Evolutionary conservation across 2,113 vertebrate genomes (phyloP).

Genomic region (Butorides virescens): DNA sequence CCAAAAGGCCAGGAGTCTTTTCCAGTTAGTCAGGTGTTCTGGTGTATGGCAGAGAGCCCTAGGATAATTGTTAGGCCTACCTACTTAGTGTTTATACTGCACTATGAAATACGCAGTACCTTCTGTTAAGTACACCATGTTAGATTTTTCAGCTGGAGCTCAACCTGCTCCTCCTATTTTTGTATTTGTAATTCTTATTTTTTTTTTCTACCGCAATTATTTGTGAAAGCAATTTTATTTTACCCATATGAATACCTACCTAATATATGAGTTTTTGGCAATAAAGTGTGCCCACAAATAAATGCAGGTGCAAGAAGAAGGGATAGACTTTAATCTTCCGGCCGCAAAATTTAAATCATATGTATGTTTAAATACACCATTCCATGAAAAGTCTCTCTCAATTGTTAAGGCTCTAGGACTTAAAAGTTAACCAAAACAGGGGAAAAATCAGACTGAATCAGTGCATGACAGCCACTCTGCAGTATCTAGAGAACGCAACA

Average conservation of each 20-base stretch:
- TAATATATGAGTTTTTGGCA: neutral
- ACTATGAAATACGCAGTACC: neutral
- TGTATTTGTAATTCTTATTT: neutral
- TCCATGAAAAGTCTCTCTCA: neutral
- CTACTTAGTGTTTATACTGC: neutral
- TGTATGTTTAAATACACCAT: neutral
- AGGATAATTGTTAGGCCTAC: neutral
- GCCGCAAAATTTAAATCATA: neutral
- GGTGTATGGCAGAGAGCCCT: neutral
- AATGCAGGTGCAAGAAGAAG: conserved; percentile 8
- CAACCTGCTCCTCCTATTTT: neutral
- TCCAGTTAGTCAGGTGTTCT: neutral
- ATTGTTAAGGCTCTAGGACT: neutral
- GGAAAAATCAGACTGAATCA: neutral
- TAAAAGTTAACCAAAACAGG: neutral
- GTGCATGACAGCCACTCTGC: neutral
- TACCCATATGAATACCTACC: neutral
- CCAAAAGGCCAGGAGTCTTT: neutral
- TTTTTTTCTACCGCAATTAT: neutral
- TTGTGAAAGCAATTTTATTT: neutral
- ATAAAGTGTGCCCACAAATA: neutral
- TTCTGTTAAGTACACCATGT: neutral
- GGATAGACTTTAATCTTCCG: neutral
- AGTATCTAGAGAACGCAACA: neutral
- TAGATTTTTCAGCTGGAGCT: neutral